Base-by-base conservation (phyloP, 2,113 vertebrate genomes). In the Otocyon megalotis region DNA sequence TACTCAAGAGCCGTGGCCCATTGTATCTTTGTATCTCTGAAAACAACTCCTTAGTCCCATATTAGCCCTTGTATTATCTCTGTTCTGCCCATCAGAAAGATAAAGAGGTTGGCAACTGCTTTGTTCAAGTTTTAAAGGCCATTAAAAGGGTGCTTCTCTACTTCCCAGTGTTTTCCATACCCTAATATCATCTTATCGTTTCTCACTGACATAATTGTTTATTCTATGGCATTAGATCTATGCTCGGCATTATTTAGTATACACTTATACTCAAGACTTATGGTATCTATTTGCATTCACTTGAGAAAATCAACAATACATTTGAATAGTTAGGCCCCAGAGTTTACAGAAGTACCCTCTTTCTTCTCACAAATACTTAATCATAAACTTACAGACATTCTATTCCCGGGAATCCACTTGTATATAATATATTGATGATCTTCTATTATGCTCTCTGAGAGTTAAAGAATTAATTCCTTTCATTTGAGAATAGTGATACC, bases 371-470 rank as follows among this genome's bases (percentile, higher is more conserved):
- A 89, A 94, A 65, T 91, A 67, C 43, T 67, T 96, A 54, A 48
- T 95, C 9, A 92, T 82, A 92, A 95, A 97, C 28, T 63, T 92
- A 90, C 4, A 96, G 53, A 65, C 22, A 50, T 77, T 86, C 86
- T 77, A 14, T 43, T 96, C 56, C 88, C 50, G 90, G 50, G 54
- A 84, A 92, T 62, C 53, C 17, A 56, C 58, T 85, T 32, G 92
- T 76, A 43, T 1, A 65, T 17, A 92, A 32, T 77, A 82, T 65
- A 10, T n/a, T 81, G 24, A 69, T 56, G 9, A 87, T 74, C 9
- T 89, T 88, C 15, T 84, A 65, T 94, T 76, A 81, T 76, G 63
- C 26, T 76, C 50, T 94, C 56, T 63, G 35, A 69, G 20, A 88
- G 28, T 56, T 90, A 87, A 7, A 86, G 8, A 98, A 90, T 85